Evolutionary conservation across 2,113 vertebrate genomes (phyloP).

Genomic region (Rostratula benghalensis): DNA sequence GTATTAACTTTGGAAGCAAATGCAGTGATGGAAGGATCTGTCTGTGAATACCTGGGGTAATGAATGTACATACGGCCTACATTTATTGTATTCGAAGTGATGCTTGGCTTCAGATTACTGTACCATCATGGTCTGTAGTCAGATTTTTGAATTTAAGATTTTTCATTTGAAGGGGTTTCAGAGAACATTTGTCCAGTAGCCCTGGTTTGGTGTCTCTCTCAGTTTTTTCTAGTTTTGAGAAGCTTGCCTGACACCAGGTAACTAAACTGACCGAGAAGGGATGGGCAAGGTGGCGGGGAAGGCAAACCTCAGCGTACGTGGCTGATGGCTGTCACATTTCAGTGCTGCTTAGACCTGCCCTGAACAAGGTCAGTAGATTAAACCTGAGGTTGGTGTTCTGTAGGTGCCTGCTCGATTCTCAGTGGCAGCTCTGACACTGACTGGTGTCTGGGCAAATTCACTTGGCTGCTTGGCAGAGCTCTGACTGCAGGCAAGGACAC

Average conservation of each 20-base stretch:
- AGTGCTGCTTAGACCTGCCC: not conserved
- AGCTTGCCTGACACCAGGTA: not conserved
- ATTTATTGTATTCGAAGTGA: not conserved
- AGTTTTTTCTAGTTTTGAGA: not conserved
- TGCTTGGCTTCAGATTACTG: not conserved
- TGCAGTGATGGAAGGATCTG: not conserved
- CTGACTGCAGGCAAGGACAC: not conserved
- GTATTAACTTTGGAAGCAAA: not conserved
- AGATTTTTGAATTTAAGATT: not conserved
- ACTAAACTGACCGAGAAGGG: not conserved
- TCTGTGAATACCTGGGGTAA: not conserved
- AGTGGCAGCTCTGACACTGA: not conserved
- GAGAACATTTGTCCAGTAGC: not conserved
- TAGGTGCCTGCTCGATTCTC: not conserved
- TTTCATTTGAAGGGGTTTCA: not conserved
- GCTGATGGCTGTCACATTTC: not conserved
- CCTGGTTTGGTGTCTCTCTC: not conserved
- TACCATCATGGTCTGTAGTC: not conserved
- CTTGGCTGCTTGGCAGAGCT: not conserved
- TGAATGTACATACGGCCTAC: not conserved
- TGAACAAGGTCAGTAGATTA: not conserved
- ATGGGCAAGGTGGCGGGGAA: not conserved
- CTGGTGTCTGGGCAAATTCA: not conserved
- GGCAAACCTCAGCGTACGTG: rapidly evolving
- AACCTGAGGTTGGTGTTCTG: not conserved